Conservation (phyloP, 2,888 invertebrate genomes). For the Nymphalis polychloros region DNA sequence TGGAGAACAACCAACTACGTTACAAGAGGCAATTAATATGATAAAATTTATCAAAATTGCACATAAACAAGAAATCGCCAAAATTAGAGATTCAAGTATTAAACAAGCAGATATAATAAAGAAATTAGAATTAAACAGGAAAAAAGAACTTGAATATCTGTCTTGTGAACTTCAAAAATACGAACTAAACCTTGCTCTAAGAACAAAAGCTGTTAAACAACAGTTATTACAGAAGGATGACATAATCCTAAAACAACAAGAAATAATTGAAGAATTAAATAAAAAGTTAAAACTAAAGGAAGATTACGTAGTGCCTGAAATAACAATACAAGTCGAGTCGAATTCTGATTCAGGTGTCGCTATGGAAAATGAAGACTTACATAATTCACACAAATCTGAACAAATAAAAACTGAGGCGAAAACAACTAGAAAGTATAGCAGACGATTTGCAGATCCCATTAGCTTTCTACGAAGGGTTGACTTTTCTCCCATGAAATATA, state of each 20-base stretch:
- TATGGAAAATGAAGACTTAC: slow-evolving; percentile 64
- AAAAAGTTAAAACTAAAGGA: slow-evolving; percentile 58
- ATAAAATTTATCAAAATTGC: slow-evolving; percentile 74
- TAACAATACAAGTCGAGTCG: slow-evolving; percentile 64
- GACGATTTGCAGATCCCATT: slow-evolving; percentile 73
- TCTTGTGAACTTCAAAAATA: slow-evolving; percentile 73
- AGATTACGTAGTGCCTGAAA: slow-evolving; percentile 60
- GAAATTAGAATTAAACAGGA: slow-evolving; percentile 71
- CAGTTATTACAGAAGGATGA: slow-evolving; percentile 72
- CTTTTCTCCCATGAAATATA: slow-evolving; percentile 77
- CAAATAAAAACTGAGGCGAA: slow-evolving; percentile 61
- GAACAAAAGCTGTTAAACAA: slow-evolving; percentile 67
- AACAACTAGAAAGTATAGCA: slow-evolving; percentile 67
- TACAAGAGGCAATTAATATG: slow-evolving; percentile 75
- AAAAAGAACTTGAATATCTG: slow-evolving; percentile 73
- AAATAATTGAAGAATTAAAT: slow-evolving; percentile 65
- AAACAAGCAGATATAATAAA: slow-evolving; percentile 71
- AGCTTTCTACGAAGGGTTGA: slow-evolving; percentile 74
- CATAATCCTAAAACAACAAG: slow-evolving; percentile 64
- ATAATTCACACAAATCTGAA: slow-evolving; percentile 51
- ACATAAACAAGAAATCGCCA: slow-evolving; percentile 73
- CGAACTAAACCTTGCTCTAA: slow-evolving; percentile 69
- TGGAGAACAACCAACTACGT: slow-evolving; percentile 63
- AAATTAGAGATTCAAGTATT: slow-evolving; percentile 61
- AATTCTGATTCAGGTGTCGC: slow-evolving; percentile 77